Evolutionary conservation across 2,888 invertebrate genomes (phyloP), one percentile per base, ranked within the genome.

Genomic region (Glaucopsyche alexis): DNA sequence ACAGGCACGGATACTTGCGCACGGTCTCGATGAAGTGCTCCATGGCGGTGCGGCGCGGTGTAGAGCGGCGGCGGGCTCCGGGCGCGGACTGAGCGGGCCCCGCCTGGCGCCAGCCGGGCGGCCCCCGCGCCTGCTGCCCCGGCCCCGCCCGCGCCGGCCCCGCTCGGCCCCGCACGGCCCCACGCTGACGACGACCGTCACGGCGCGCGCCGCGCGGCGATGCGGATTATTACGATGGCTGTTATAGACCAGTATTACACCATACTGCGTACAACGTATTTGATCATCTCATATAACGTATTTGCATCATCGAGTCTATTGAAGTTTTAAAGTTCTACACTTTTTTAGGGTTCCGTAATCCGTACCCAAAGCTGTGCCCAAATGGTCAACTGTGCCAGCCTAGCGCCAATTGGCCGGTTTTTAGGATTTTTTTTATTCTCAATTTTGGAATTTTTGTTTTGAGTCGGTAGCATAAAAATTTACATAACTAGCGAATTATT

Each of bases 11-110:
- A 84, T 90, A 91, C 82, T 85, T 84, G 86, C 87, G 89, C 80
- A 92, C 91, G 78, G 88, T 84, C 80, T 85, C 89, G 76, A 92
- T 92, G 84, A 92, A 86, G 79, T 86, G 90, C 80, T 92, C 91
- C 91, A 91, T 91, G 82, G 78, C 81, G 64, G 71, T 72, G 79
- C 76, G 78, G 75, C 77, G 78, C 75, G 77, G 79, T 73, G 78
- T 75, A 72, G 75, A 60, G 78, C 77, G 77, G 76, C 79, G 75
- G 78, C 77, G 76, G 76, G 78, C 74, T 74, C 73, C 75, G 74
- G 74, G 77, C 75, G 77, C 76, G 77, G 77, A 77, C 75, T 71
- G 76, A 72, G 76, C 75, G 75, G 75, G 76, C 78, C 77, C 75
- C 78, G 76, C 78, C n/a, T n/a, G 76, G 75, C 79, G 77, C 76